Percentiles rank a stretch among this genome's conserved stretches.
Evolutionary conservation across 1,140 invertebrate species (phyloP).

Genomic region (Musca vetustissima): DNA sequence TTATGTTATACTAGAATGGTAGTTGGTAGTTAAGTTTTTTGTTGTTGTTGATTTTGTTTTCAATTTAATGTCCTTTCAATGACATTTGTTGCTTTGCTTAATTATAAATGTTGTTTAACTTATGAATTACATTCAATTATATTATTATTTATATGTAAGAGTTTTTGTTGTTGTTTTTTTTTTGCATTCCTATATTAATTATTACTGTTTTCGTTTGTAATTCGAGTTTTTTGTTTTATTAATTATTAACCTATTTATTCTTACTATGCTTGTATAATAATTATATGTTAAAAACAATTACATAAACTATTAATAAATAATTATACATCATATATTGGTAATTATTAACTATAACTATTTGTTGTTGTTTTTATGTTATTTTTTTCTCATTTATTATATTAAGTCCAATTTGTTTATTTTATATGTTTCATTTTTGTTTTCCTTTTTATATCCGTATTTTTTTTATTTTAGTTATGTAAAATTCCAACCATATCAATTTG

Average conservation of each 20-base stretch:
- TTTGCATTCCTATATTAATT: conserved; percentile 1
- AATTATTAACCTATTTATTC: conserved; percentile 11
- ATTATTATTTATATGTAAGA: neutral
- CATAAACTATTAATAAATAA: conserved; percentile 12
- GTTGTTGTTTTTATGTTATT: too few species aligned
- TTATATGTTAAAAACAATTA: conserved; percentile 23
- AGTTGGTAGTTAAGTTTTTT: conserved; percentile 3
- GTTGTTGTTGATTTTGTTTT: neutral
- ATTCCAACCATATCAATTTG: too few species aligned
- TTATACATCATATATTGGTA: conserved; percentile 12
- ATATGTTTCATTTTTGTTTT: too few species aligned
- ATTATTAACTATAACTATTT: conserved; percentile 13
- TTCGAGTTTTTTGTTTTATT: neutral
- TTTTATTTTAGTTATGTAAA: too few species aligned
- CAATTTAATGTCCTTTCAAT: neutral
- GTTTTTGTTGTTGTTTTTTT: too few species aligned
- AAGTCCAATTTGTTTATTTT: too few species aligned
- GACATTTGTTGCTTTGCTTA: conserved; percentile 6
- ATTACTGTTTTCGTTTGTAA: neutral
- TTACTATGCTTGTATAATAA: conserved; percentile 14
- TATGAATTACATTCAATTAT: conserved; percentile 17
- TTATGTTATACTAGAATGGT: neutral
- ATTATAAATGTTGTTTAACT: conserved; percentile 18
- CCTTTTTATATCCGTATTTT: neutral
- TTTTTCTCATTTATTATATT: neutral